Conservation (phyloP, 1,140 invertebrate genomes). For the Pseudomyrmex concolor region DNA sequence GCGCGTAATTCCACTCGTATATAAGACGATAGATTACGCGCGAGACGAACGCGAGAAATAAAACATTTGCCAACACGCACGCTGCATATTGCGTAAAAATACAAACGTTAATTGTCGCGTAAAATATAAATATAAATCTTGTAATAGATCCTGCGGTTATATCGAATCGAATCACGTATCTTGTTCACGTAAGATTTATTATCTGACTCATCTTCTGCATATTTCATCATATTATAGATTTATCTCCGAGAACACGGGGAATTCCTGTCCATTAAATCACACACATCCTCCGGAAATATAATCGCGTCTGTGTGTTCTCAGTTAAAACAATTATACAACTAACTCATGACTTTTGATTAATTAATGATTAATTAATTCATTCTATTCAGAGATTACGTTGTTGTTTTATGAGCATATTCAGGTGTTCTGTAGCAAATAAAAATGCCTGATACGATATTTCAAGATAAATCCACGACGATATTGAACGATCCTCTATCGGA, state of each 20-base stretch:
- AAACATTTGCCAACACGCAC: neutral
- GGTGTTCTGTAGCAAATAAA: too few species aligned
- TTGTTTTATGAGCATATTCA: neutral
- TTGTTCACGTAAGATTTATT: neutral
- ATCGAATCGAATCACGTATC: neutral
- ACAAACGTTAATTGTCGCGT: neutral
- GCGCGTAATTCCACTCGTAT: too few species aligned
- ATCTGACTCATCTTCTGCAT: neutral
- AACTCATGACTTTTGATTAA: too few species aligned
- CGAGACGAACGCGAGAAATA: neutral
- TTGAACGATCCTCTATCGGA: too few species aligned
- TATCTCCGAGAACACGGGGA: neutral
- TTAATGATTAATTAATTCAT: neutral
- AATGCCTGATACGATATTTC: too few species aligned
- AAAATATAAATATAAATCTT: neutral
- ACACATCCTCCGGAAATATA: neutral
- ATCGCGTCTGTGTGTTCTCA: neutral
- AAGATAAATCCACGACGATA: too few species aligned
- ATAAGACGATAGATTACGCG: too few species aligned
- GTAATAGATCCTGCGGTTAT: neutral
- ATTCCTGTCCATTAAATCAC: constrained; percentile 5
- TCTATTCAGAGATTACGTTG: neutral
- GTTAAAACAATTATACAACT: too few species aligned
- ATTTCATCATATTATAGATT: neutral
- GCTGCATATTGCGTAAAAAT: neutral